A percentile compares a stretch with the other conserved stretches of the same genome.
Conservation (phyloP, 2,888 invertebrate species). For the Lottia gigantea region DNA sequence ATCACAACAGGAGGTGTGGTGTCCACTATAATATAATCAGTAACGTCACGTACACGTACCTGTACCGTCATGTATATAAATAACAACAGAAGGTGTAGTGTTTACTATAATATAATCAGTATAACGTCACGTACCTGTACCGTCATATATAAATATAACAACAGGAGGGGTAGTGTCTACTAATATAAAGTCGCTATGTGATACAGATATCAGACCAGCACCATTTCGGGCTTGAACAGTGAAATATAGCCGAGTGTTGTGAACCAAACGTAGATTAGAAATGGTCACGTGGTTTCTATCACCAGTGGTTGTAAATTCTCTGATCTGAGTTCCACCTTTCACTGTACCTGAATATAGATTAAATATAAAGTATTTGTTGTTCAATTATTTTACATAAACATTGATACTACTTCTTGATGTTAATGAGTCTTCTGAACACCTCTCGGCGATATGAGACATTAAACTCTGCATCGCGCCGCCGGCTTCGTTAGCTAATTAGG, state of each 20-base stretch:
- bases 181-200: conserved; percentile 34
- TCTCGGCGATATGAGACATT: too few relatives aligned
- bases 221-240: conserved; percentile 49
- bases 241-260: conserved; percentile 40
- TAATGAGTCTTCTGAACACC: too few relatives aligned
- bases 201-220: conserved; percentile 38
- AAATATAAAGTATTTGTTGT: too few relatives aligned
- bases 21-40: too few relatives aligned
- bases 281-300: conserved; percentile 35
- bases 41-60: conserved; percentile 17
- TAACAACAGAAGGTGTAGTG: conserved; percentile 40
- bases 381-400: too few relatives aligned
- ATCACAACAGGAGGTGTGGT: too few relatives aligned
- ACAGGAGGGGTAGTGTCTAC: conserved; percentile 46
- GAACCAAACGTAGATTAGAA: conserved; percentile 33
- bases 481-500: too few relatives aligned
- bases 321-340: conserved; percentile 38
- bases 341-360: conserved; percentile 37
- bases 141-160: conserved; percentile 37
- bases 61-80: conserved; percentile 37
- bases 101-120: conserved; percentile 28
- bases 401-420: too few relatives aligned
- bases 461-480: too few relatives aligned
- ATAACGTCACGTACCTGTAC: conserved; percentile 24
- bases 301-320: conserved; percentile 38